A percentile compares a stretch with the other conserved stretches of the same genome.
Conservation (phyloP, 2,113 vertebrate species). For the Corvus hawaiiensis region DNA sequence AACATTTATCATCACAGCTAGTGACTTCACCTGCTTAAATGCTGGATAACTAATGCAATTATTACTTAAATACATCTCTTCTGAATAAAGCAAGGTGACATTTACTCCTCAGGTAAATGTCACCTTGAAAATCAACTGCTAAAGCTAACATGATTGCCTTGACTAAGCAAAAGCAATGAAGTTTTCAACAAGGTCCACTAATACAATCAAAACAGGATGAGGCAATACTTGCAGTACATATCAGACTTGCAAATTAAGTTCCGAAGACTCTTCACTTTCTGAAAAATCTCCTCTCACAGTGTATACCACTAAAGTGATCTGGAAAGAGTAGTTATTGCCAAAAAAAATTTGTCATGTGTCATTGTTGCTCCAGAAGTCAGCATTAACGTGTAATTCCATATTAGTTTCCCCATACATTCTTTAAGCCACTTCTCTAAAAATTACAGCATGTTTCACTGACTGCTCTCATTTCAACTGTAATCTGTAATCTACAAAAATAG, state of each 20-base stretch:
- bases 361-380: not conserved
- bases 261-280: not conserved
- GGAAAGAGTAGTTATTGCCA: not conserved
- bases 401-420: not conserved
- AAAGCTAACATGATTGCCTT: not conserved
- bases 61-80: not conserved
- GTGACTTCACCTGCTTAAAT: not conserved
- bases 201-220: not conserved
- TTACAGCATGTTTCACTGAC: not conserved
- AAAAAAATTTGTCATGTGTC: not conserved
- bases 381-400: not conserved
- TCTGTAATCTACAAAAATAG: not conserved
- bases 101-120: not conserved
- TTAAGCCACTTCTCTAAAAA: not conserved
- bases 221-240: not conserved
- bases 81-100: not conserved
- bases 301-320: not conserved
- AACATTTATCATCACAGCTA: not conserved
- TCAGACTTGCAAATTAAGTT: not conserved
- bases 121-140: conserved; percentile 7
- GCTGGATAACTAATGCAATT: not conserved
- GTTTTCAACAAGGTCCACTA: not conserved
- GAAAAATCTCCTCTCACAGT: not conserved
- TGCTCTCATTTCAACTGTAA: not conserved
- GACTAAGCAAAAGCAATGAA: not conserved